These are phyloP conservation scores for Apocheima hispidaria DNA, from an alignment of 2,888 invertebrate species.

Conservation along the genomic window DNA sequence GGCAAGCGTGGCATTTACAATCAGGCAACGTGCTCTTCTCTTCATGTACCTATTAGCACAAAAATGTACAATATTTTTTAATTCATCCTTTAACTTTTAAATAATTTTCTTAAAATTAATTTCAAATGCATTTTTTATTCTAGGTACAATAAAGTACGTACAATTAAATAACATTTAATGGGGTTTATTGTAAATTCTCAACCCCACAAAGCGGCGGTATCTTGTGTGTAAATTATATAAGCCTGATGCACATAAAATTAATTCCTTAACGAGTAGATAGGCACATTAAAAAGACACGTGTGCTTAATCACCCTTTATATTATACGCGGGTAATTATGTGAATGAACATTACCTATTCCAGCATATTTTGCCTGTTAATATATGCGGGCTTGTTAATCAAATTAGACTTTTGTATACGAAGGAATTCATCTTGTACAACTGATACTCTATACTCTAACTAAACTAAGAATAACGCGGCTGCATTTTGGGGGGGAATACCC, in stretches of 20 bases:
- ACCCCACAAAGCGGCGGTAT: neutral
- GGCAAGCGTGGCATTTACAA: no score
- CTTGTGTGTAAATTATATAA: slow-evolving; percentile 18
- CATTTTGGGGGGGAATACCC: no score
- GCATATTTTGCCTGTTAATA: slow-evolving; percentile 50
- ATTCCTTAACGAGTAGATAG: slow-evolving; percentile 37
- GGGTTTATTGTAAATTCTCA: neutral
- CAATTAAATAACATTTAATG: neutral
- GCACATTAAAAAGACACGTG: slow-evolving; percentile 61
- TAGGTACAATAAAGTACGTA: neutral
- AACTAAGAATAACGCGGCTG: no score
- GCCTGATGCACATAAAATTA: slow-evolving; percentile 34
- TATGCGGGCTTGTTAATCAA: slow-evolving; percentile 59
- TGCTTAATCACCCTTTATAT: slow-evolving; percentile 60
- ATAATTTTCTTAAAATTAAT: neutral
- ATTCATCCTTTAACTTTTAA: no score
- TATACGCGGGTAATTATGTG: slow-evolving; percentile 57
- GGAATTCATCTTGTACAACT: neutral
- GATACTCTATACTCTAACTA: no score
- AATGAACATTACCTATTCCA: slow-evolving; percentile 44
- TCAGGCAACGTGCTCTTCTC: no score
- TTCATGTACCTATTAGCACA: no score
- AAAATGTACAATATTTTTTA: no score
- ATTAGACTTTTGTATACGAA: neutral
- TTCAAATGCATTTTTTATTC: neutral